Base-by-base conservation (phyloP, 2,888 invertebrate genomes). In the Choreutis nemorana region DNA sequence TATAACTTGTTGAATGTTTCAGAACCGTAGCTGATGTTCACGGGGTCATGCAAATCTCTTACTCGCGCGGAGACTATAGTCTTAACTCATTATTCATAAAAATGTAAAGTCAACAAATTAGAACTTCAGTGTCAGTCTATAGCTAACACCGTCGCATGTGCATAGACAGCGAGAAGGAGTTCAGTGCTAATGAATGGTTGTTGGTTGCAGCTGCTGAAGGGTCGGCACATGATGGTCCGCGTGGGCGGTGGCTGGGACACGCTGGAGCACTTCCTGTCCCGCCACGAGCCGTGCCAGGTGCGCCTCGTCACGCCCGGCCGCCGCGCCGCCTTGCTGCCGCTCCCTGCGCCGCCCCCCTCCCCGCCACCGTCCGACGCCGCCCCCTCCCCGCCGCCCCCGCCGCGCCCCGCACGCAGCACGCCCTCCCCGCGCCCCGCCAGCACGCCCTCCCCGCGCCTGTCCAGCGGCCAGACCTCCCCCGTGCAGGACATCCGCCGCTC, bases 161-260 rank as follows among this genome's bases (percentile, higher is more conserved):
- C n/a, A n/a, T n/a, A n/a, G n/a, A n/a, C n/a, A n/a, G n/a, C n/a
- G n/a, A n/a, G n/a, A n/a, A n/a, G n/a, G n/a, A n/a, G n/a, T n/a
- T n/a, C n/a, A n/a, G n/a, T n/a, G n/a, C 10, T 6, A 26, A 26
- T 8, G n/a, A n/a, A n/a, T n/a, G n/a, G 31, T 30, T 31, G 35
- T 45, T 55, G 39, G 48, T 75, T 70, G 3, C 82, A 94, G 93
- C 66, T 93, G 55, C 81, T 94, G 56, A 92, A 93, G 65, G 93
- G 91, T 28, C 86, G 89, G n/a, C 94, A 94, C 81, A 94, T 94
- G 85, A 94, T 95, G 94, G 94, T 95, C 32, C 85, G 95, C 49
- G 94, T 94, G 28, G 95, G 94, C 35, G 95, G 94, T 41, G 94
- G 94, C 39, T 94, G 94, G 94, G 93, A 93, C 78, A 94, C 94